Evolutionary conservation across 2,888 invertebrate species (phyloP).

Genomic region (Neria commutata): DNA sequence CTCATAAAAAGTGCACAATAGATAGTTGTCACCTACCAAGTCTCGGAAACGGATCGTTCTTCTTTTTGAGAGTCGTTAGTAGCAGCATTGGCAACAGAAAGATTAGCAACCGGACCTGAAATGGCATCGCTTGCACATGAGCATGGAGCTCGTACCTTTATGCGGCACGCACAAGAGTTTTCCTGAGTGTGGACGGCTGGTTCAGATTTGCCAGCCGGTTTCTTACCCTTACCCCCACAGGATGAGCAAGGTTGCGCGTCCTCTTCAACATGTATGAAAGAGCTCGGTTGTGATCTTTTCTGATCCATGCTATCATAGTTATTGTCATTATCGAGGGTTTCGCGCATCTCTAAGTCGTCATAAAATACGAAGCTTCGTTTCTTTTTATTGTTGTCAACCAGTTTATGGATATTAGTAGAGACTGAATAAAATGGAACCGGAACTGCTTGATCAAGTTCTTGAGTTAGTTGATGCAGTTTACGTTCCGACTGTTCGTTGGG

Average conservation of each 20-base stretch:
- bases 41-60: constrained; percentile 34
- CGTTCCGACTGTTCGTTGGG: neutral
- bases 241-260: constrained; percentile 21
- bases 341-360: constrained; percentile 35
- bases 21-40: constrained; percentile 34
- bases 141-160: neutral
- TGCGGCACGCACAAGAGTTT: constrained; percentile 15
- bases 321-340: constrained; percentile 25
- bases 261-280: constrained; percentile 1
- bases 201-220: constrained; percentile 5
- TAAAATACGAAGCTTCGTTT: constrained; percentile 28
- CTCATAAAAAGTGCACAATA: constrained; percentile 21
- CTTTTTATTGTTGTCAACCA: constrained; percentile 7
- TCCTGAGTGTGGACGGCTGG: neutral
- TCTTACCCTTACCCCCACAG: constrained; percentile 30
- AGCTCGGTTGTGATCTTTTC: neutral
- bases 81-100: neutral
- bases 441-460: neutral
- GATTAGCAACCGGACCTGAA: too few species aligned
- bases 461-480: neutral
- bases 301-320: constrained; percentile 26
- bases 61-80: constrained; percentile 5
- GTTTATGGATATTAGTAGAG: neutral
- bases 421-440: neutral
- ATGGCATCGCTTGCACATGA: too few species aligned